phyloP scores from a whole-genome alignment of 2,888 invertebrate genomes.

The Hirtodrosophila histrioides region DNA sequence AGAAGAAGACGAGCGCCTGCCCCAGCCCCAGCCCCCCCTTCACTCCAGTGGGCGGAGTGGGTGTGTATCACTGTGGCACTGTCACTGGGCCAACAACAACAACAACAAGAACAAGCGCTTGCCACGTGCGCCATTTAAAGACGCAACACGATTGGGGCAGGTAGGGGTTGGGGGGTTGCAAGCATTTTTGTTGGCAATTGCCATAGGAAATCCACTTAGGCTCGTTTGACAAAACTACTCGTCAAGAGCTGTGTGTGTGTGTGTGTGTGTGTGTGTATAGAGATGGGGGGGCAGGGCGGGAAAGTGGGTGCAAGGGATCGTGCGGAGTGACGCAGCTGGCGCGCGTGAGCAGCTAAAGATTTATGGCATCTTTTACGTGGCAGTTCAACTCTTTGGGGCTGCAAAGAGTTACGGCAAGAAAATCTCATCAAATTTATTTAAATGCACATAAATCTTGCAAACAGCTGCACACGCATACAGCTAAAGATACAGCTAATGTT shows the following conservation, averaged over 20 bases:
- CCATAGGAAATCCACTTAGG: constrained; percentile 71
- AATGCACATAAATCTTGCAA: constrained; percentile 74
- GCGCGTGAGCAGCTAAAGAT: constrained; percentile 61
- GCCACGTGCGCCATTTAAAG: constrained; percentile 61
- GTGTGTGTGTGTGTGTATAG: background rate
- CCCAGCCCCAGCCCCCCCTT: background rate
- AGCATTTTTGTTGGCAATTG: constrained; percentile 42
- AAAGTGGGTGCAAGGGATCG: constrained; percentile 20
- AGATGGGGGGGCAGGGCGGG: background rate
- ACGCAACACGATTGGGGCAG: constrained; percentile 6
- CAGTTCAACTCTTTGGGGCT: constrained; percentile 58
- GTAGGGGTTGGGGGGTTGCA: background rate
- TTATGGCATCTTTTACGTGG: constrained; percentile 75
- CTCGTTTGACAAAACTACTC: constrained; percentile 75
- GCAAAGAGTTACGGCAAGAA: constrained; percentile 56
- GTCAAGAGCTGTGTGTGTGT: constrained; percentile 26
- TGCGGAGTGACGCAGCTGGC: constrained; percentile 47
- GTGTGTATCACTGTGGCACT: constrained; percentile 20
- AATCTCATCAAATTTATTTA: constrained; percentile 78
- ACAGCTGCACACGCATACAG: constrained; percentile 46
- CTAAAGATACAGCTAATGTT: background rate
- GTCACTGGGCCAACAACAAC: constrained; percentile 29
- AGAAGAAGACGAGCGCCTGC: constrained; percentile 27
- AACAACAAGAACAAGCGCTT: constrained; percentile 16
- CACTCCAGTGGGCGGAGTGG: constrained; percentile 1